Percentiles rank a stretch among this genome's conserved stretches.
These are phyloP conservation scores for Drosophila trapezifrons DNA, from an alignment of 1,140 invertebrate genomes.

Conservation along the genomic window DNA sequence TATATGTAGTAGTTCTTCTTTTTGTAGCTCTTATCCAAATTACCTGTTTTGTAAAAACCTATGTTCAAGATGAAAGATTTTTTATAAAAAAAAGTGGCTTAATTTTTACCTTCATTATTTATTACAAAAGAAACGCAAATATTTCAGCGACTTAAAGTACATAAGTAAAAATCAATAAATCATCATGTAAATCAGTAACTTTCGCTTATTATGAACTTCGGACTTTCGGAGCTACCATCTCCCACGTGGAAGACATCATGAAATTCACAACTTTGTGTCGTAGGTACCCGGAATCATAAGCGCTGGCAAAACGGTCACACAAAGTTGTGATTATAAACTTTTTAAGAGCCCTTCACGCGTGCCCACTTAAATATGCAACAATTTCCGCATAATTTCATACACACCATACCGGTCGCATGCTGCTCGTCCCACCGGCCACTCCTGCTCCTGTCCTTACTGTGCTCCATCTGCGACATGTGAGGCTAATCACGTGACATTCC, in stretches of 20 bases:
- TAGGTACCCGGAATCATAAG: background rate
- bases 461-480: slow-evolving; percentile 2
- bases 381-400: slow-evolving; percentile 75
- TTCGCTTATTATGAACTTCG: background rate
- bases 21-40: too few relatives aligned
- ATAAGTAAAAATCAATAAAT: background rate
- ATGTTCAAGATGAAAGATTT: too few relatives aligned
- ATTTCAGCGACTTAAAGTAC: background rate
- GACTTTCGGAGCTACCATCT: background rate
- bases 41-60: too few relatives aligned
- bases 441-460: background rate
- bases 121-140: too few relatives aligned
- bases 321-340: slow-evolving; percentile 58
- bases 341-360: slow-evolving; percentile 68
- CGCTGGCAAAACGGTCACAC: slow-evolving; percentile 33
- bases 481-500: slow-evolving; percentile 71
- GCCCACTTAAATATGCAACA: slow-evolving; percentile 78
- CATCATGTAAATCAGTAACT: background rate
- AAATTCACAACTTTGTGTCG: slow-evolving; percentile 11
- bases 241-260: background rate
- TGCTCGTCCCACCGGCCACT: background rate
- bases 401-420: slow-evolving; percentile 21
- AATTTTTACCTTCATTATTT: too few relatives aligned
- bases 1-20: too few relatives aligned
- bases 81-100: too few relatives aligned